Evolutionary conservation across 2,797 vertebrate species (phyloP).

Genomic region (Loris lydekkerianus): DNA sequence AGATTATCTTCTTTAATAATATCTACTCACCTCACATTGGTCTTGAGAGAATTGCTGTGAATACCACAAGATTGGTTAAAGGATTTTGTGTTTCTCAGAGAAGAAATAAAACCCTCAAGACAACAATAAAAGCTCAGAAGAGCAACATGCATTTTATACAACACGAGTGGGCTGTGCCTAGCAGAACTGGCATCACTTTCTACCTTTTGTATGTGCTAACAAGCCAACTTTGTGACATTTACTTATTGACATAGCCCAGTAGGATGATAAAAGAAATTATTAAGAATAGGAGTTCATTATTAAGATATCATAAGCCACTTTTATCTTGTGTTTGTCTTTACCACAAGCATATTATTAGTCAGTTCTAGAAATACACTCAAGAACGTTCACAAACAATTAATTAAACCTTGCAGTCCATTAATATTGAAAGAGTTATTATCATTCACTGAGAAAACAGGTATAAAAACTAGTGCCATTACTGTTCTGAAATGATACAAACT

Average conservation of each 20-base stretch:
- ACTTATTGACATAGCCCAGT: not conserved
- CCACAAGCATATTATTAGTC: not conserved
- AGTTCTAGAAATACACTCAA: conserved; percentile 54
- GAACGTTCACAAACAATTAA: conserved; percentile 42
- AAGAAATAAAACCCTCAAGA: conserved; percentile 8
- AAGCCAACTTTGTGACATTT: not conserved
- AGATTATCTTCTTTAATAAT: conserved; percentile 52
- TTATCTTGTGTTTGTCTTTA: conserved; percentile 35
- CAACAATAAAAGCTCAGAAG: conserved; percentile 24
- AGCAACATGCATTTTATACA: not conserved
- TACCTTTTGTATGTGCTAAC: not conserved
- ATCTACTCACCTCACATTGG: not conserved
- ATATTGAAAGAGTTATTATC: not conserved
- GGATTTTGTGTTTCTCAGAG: not conserved
- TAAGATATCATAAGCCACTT: conserved; percentile 51
- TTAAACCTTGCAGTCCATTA: not conserved
- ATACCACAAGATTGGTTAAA: conserved; percentile 35
- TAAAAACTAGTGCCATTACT: conserved; percentile 27
- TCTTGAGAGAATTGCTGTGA: conserved; percentile 29
- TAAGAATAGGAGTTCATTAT: not conserved
- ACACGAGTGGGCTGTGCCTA: not conserved
- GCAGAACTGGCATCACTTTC: not conserved
- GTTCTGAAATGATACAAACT: conserved; percentile 49
- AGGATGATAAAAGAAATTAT: not conserved
- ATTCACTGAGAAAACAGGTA: conserved; percentile 22